Conservation (phyloP, 2,797 vertebrate species). For the Chloroceryle inda region DNA sequence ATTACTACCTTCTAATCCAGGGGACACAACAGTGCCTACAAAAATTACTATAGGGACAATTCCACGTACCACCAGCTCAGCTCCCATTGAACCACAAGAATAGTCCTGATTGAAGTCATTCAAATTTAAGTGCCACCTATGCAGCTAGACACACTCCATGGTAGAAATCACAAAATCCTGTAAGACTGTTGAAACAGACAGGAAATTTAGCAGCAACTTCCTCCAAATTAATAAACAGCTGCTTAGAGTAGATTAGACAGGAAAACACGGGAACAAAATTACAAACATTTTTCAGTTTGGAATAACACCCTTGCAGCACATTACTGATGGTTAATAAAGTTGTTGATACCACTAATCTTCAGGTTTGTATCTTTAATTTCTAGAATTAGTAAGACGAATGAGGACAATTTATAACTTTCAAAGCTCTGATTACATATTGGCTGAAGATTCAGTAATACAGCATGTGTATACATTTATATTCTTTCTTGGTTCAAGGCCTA, state of each 20-base stretch:
- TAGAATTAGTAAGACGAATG: neutral
- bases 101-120: neutral
- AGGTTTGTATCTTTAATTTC: neutral
- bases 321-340: neutral
- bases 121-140: neutral
- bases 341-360: neutral
- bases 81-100: neutral
- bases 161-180: neutral
- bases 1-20: neutral
- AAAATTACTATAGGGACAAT: neutral
- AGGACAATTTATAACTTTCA: neutral
- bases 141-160: neutral
- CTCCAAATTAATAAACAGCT: conserved; percentile 24
- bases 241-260: neutral
- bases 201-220: neutral
- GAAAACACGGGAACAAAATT: neutral
- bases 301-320: neutral
- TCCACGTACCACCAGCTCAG: neutral
- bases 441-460: neutral
- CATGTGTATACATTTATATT: neutral
- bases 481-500: neutral
- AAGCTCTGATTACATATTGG: neutral
- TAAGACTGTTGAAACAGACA: neutral
- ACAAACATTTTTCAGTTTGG: neutral
- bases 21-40: neutral